Percentiles rank a stretch among this genome's conserved stretches.
phyloP scores from a whole-genome alignment of 2,797 vertebrate species.

The Semaprochilodus insignis region DNA sequence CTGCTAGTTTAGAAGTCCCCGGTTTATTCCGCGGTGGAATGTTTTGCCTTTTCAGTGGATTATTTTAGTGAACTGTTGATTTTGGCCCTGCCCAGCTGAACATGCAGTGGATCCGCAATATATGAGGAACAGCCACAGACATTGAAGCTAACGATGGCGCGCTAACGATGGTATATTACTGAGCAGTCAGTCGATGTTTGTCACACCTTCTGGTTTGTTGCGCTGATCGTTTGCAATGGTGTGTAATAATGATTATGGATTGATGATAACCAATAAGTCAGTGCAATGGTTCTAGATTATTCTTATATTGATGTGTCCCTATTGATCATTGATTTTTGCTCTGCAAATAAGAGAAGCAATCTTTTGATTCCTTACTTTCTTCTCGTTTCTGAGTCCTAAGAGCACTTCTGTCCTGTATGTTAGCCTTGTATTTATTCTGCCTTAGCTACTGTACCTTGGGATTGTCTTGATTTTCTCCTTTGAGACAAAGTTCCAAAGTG shows the following conservation, averaged over 20 bases:
- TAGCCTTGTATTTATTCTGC: conserved; percentile 19
- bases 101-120: neutral
- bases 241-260: conserved; percentile 1
- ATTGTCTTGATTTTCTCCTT: neutral
- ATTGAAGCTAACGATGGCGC: neutral
- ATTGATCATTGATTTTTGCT: neutral
- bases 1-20: conserved; percentile 11
- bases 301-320: neutral
- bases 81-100: neutral
- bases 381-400: neutral
- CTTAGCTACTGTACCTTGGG: conserved; percentile 11
- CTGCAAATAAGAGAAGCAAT: neutral
- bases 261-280: neutral
- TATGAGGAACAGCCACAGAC: neutral
- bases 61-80: neutral
- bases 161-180: neutral
- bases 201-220: conserved; percentile 1
- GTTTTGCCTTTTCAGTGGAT: neutral
- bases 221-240: neutral
- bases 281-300: neutral
- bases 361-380: neutral
- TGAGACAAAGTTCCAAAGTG: conserved; percentile 3
- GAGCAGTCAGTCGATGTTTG: neutral
- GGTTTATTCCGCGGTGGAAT: neutral
- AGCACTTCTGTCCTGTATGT: neutral